Evolutionary conservation across 2,888 invertebrate species (phyloP).

Genomic region (Yponomeuta cagnagella): DNA sequence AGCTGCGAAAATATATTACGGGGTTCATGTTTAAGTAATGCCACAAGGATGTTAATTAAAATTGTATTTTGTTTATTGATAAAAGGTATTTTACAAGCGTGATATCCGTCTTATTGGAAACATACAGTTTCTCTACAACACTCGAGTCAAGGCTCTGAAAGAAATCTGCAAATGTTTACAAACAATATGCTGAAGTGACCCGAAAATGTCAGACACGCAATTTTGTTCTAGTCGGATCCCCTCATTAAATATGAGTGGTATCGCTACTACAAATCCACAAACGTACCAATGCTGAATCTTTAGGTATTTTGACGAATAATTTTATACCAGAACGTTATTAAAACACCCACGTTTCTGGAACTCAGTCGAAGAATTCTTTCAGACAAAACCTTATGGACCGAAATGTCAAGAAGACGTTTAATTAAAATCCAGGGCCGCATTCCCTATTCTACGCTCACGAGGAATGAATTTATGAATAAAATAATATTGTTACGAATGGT

Average conservation of each 20-base stretch:
- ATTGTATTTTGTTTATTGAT: neutral
- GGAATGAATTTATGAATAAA: slow-evolving; percentile 1
- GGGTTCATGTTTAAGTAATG: neutral
- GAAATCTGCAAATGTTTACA: too few relatives aligned
- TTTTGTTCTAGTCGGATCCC: too few relatives aligned
- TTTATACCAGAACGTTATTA: neutral
- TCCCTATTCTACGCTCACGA: neutral
- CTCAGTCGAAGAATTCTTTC: neutral
- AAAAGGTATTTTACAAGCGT: too few relatives aligned
- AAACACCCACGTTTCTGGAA: neutral
- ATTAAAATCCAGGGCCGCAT: neutral
- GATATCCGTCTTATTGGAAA: too few relatives aligned
- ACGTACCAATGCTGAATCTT: too few relatives aligned
- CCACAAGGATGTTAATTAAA: neutral
- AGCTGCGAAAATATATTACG: neutral
- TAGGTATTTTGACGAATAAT: neutral
- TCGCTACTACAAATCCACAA: too few relatives aligned
- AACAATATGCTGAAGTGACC: too few relatives aligned
- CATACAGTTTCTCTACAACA: neutral
- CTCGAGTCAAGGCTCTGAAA: too few relatives aligned
- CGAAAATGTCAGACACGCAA: too few relatives aligned
- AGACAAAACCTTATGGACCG: neutral
- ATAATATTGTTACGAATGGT: neutral
- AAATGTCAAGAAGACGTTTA: neutral
- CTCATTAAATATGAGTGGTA: too few relatives aligned